Evolutionary conservation across 2,888 invertebrate species (phyloP).

Genomic region (Athripsodes cinereus): DNA sequence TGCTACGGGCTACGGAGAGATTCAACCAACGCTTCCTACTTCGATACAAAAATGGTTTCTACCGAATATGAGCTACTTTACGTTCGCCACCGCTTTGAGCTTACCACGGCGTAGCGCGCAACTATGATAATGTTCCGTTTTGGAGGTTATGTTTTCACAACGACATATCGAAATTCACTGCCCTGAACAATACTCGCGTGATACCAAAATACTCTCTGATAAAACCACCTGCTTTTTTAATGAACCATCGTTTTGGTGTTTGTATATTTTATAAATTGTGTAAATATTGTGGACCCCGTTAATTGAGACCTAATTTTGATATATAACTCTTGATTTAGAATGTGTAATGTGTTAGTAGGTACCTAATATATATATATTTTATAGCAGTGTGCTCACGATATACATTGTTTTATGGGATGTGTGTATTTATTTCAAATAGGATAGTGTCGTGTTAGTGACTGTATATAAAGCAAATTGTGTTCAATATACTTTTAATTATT

Average conservation of each 20-base stretch:
- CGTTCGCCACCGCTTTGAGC: background rate
- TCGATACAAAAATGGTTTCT: slow-evolving; percentile 16
- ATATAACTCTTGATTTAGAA: no score
- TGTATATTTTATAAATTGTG: background rate
- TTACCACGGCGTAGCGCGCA: slow-evolving; percentile 13
- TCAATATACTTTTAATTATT: background rate
- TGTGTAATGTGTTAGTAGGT: no score
- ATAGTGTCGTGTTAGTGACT: no score
- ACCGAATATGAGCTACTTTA: slow-evolving; percentile 7
- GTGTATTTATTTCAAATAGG: no score
- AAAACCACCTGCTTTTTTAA: slow-evolving; percentile 16
- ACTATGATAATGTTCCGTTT: slow-evolving; percentile 4
- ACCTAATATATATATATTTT: no score
- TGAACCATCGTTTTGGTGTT: background rate
- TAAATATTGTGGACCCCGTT: background rate
- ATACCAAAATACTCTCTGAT: slow-evolving; percentile 3
- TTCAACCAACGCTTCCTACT: slow-evolving; percentile 14
- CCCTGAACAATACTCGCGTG: slow-evolving; percentile 9
- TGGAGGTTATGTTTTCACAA: slow-evolving; percentile 23
- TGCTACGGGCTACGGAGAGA: slow-evolving; percentile 9
- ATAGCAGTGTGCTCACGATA: no score
- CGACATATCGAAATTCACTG: slow-evolving; percentile 11
- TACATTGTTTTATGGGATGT: no score
- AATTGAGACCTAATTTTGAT: no score
- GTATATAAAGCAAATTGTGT: no score